These are phyloP conservation scores for Silurus aristotelis DNA, from an alignment of 2,797 vertebrate species.

Conservation along the genomic window DNA sequence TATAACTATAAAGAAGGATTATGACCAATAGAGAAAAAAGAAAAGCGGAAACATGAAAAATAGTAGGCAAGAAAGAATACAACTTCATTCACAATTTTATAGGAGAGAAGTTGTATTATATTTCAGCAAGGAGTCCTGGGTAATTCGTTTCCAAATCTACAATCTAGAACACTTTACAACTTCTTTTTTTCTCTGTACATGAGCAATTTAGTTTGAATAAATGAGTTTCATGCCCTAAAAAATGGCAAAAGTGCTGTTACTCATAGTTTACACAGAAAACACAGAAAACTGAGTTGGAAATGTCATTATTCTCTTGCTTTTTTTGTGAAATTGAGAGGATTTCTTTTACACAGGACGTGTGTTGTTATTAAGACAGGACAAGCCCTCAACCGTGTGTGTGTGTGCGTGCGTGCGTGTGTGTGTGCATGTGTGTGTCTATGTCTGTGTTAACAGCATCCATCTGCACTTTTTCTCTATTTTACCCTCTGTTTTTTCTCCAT, in stretches of 20 bases:
- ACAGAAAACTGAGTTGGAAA: background rate
- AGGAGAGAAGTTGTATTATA: too few species aligned
- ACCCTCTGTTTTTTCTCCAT: background rate
- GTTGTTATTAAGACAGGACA: background rate
- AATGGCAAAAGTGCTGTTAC: background rate
- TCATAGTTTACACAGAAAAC: background rate
- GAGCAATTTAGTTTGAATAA: background rate
- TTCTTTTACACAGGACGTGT: background rate
- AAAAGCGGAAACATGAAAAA: background rate
- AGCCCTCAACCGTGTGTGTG: background rate
- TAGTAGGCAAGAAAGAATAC: background rate
- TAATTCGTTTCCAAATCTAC: too few species aligned
- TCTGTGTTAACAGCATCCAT: conserved; percentile 35
- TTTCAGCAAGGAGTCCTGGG: too few species aligned
- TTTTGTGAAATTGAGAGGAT: background rate
- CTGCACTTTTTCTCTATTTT: conserved; percentile 13
- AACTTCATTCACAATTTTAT: too few species aligned
- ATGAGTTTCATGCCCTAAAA: background rate
- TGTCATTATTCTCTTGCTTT: background rate
- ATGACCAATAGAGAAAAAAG: background rate
- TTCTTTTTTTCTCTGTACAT: background rate
- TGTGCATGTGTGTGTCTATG: conserved; percentile 18
- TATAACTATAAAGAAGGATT: too few species aligned
- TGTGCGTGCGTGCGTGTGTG: background rate
- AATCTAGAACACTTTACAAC: background rate